These are phyloP conservation scores for Heterodera carotae DNA, from an alignment of 1,140 invertebrate genomes.

Conservation along the genomic window DNA sequence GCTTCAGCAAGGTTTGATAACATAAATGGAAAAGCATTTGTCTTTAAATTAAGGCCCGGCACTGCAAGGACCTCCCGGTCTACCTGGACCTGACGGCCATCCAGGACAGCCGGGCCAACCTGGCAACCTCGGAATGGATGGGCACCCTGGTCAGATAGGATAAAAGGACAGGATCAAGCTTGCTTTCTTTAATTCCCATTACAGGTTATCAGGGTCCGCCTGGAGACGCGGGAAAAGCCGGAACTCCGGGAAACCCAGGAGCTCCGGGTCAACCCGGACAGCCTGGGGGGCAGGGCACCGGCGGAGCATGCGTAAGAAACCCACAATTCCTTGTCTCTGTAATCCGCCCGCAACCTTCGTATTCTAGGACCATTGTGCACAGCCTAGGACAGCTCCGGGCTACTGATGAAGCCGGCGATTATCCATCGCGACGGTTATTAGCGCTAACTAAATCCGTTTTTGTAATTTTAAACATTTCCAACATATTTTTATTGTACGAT, in stretches of 20 bases:
- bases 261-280: conserved; percentile 1
- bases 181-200: neutral
- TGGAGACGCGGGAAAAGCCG: conserved; percentile 6
- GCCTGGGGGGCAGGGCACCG: conserved; percentile 16
- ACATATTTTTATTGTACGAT: neutral
- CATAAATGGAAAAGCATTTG: neutral
- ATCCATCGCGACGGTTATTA: too few species aligned
- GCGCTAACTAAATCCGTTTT: too few species aligned
- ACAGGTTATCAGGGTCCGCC: conserved; percentile 15
- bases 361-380: conserved; percentile 30
- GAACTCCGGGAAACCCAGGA: neutral
- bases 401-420: neutral
- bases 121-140: conserved; percentile 16
- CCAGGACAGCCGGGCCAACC: conserved; percentile 29
- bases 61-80: conserved; percentile 22
- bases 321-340: neutral
- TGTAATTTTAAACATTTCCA: neutral
- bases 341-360: neutral
- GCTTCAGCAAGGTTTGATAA: neutral
- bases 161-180: neutral
- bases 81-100: conserved; percentile 8
- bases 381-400: conserved; percentile 26
- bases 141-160: conserved; percentile 5
- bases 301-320: conserved; percentile 9
- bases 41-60: neutral